Evolutionary conservation across 2,797 vertebrate species (phyloP).

Genomic region (Lophius americanus): DNA sequence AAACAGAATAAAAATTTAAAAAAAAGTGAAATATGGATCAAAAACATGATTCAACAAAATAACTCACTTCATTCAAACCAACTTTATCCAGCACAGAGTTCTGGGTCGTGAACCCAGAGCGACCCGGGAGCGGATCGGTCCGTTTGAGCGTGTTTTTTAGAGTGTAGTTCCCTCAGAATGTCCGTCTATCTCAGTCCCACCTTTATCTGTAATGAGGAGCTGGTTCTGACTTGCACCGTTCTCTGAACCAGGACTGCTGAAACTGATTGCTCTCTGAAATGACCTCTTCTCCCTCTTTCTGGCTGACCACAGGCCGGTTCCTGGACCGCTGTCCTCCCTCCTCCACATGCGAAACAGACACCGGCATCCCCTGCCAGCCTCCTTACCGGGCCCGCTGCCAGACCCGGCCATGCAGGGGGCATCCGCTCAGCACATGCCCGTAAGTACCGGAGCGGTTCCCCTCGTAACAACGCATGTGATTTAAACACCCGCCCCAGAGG

Average conservation of each 20-base stretch:
- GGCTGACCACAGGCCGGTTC: constrained; percentile 69
- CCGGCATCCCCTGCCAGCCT: constrained; percentile 84
- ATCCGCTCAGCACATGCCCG: constrained; percentile 84
- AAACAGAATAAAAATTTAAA: too few relatives aligned
- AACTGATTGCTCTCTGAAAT: constrained; percentile 42
- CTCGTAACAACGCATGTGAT: constrained; percentile 21
- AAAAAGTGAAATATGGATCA: too few relatives aligned
- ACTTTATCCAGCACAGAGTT: too few relatives aligned
- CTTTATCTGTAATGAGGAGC: constrained; percentile 20
- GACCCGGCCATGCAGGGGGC: constrained; percentile 84
- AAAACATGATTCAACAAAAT: too few relatives aligned
- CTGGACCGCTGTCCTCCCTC: constrained; percentile 84
- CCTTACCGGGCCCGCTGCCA: constrained; percentile 96
- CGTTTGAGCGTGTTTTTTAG: too few relatives aligned
- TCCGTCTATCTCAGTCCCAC: constrained; percentile 10
- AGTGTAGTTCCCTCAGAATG: too few relatives aligned
- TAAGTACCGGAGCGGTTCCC: constrained; percentile 59
- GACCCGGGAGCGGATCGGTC: too few relatives aligned
- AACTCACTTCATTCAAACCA: too few relatives aligned
- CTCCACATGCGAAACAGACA: constrained; percentile 91
- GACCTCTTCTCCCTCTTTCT: constrained; percentile 81
- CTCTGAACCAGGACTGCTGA: constrained; percentile 50
- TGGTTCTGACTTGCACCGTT: constrained; percentile 48
- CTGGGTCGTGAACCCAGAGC: too few relatives aligned
- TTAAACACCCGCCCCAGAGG: constrained; percentile 60